phyloP scores from a whole-genome alignment of 1,140 invertebrate genomes.

The Euura lappo region DNA sequence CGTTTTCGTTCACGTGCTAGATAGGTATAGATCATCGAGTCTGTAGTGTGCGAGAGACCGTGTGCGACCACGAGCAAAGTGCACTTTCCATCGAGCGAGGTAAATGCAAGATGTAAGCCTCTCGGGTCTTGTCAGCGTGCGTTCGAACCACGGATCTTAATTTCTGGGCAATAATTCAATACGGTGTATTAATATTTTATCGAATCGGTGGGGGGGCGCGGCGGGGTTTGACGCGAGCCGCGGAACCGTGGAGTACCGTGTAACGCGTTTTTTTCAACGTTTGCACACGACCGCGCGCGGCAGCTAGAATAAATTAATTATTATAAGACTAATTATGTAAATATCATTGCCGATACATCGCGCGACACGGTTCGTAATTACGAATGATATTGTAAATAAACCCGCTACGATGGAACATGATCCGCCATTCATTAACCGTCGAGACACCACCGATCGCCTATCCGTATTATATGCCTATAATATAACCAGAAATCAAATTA shows the following conservation, averaged over 20 bases:
- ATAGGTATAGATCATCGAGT: not conserved
- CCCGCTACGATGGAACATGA: not conserved
- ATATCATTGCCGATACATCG: not conserved
- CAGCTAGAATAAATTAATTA: constrained; percentile 7
- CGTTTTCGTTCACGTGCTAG: no score
- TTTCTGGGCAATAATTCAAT: not conserved
- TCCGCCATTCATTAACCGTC: not conserved
- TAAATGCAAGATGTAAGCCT: not conserved
- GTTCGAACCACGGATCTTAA: constrained; percentile 4
- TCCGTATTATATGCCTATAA: not conserved
- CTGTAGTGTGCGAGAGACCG: no score
- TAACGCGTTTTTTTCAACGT: not conserved
- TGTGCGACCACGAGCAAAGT: no score
- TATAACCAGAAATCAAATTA: not conserved
- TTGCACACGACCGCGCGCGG: not conserved
- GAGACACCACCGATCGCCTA: no score
- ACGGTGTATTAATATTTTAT: not conserved
- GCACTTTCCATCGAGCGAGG: not conserved
- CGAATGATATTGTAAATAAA: constrained; percentile 3
- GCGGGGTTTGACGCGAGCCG: not conserved
- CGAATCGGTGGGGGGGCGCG: not conserved
- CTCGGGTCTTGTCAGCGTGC: not conserved
- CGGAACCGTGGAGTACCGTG: not conserved
- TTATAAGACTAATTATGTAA: constrained; percentile 1
- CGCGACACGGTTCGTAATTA: constrained; percentile 6